These are phyloP conservation scores for Eudemis profundana DNA, from an alignment of 2,888 invertebrate genomes.

Conservation along the genomic window DNA sequence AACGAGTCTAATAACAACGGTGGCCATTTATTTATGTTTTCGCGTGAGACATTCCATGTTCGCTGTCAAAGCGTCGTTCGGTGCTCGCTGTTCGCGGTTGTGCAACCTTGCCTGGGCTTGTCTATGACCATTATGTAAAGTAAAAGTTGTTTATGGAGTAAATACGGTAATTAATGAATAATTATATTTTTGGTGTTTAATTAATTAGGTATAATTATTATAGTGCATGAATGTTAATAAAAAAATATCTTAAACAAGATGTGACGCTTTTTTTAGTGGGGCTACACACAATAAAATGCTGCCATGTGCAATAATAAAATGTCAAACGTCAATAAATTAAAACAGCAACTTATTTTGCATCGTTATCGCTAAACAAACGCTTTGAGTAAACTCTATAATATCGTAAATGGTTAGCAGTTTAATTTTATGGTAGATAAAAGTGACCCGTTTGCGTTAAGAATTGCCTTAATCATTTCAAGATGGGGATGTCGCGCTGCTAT, in stretches of 20 bases:
- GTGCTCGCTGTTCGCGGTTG: conserved; percentile 58
- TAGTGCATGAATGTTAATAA: background rate
- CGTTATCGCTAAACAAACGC: conserved; percentile 33
- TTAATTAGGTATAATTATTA: background rate
- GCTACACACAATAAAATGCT: conserved; percentile 1
- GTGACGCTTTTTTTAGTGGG: background rate
- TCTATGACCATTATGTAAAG: conserved; percentile 28
- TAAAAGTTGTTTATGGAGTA: background rate
- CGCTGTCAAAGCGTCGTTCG: conserved; percentile 64
- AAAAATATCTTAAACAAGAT: background rate
- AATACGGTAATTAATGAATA: background rate
- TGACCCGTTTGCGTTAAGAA: conserved; percentile 14
- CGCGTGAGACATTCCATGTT: conserved; percentile 70
- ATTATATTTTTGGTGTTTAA: background rate
- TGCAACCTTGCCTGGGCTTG: conserved; percentile 38
- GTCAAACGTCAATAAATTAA: conserved; percentile 38
- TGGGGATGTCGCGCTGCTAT: conserved; percentile 90
- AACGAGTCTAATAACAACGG: conserved; percentile 80
- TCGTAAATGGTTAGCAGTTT: conserved; percentile 28
- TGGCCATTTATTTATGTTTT: conserved; percentile 85
- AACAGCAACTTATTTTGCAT: conserved; percentile 30
- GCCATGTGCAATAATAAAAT: conserved; percentile 22
- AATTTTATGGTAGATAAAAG: background rate
- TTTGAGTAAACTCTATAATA: conserved; percentile 13
- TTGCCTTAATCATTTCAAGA: conserved; percentile 57